These are phyloP conservation scores for Phycodurus eques DNA, from an alignment of 2,113 vertebrate species.

Conservation along the genomic window DNA sequence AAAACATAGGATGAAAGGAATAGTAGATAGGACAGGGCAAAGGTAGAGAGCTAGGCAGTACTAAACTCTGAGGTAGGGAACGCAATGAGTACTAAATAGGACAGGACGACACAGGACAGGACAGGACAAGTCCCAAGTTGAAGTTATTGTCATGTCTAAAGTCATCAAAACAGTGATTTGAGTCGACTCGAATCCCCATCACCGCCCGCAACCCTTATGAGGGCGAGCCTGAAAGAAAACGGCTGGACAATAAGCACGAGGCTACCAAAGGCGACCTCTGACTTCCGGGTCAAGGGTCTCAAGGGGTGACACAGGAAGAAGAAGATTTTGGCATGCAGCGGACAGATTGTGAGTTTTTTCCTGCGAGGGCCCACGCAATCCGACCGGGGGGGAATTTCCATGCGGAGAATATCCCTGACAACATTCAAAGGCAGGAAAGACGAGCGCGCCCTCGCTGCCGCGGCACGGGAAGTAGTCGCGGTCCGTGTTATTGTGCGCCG, in stretches of 20 bases:
- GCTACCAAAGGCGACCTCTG: constrained; percentile 17
- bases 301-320: constrained; percentile 27
- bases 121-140: not conserved
- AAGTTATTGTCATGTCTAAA: no score
- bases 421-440: constrained; percentile 69
- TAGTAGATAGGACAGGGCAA: no score
- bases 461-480: constrained; percentile 66
- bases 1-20: no score
- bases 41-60: no score
- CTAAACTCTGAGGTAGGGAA: no score
- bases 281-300: not conserved
- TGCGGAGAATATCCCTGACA: constrained; percentile 56
- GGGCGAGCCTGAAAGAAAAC: not conserved
- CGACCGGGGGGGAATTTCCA: constrained; percentile 69
- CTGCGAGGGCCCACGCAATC: constrained; percentile 54
- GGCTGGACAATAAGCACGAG: no score
- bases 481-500: constrained; percentile 67
- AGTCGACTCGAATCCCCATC: no score
- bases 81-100: no score
- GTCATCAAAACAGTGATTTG: no score
- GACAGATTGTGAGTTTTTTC: constrained; percentile 70
- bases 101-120: not conserved
- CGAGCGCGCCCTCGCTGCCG: constrained; percentile 51
- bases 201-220: not conserved
- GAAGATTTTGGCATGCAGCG: constrained; percentile 65